Conservation (phyloP, 2,113 vertebrate species). For the Hymenochirus boettgeri region DNA sequence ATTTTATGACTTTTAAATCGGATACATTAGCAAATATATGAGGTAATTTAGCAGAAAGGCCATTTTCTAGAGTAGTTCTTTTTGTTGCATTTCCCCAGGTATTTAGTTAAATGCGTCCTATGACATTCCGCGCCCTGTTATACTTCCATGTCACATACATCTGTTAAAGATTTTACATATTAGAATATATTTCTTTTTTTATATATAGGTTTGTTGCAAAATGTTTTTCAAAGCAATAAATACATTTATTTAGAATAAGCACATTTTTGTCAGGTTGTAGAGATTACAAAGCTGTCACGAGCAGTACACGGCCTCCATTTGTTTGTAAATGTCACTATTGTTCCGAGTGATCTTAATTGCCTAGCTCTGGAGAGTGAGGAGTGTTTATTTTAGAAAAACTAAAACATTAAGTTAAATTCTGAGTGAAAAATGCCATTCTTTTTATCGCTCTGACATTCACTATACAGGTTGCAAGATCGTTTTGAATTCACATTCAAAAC, state of each 20-base stretch:
- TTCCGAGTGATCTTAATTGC: background rate
- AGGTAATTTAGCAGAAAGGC: constrained; percentile 80
- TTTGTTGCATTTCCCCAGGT: constrained; percentile 73
- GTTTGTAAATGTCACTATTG: no score
- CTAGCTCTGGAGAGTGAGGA: no score
- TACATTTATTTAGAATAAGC: constrained; percentile 28
- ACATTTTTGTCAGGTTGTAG: constrained; percentile 16
- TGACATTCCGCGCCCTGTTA: constrained; percentile 67
- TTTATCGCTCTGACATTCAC: no score
- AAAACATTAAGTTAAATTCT: no score
- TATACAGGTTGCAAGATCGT: no score
- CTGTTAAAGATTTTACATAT: constrained; percentile 62
- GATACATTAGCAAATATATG: constrained; percentile 82
- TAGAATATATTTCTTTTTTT: constrained; percentile 43
- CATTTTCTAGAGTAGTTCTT: constrained; percentile 71
- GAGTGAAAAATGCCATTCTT: no score
- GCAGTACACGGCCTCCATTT: background rate
- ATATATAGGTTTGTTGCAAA: constrained; percentile 55
- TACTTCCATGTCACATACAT: constrained; percentile 59
- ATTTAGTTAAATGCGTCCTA: constrained; percentile 73
- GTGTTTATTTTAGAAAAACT: no score
- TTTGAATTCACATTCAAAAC: no score
- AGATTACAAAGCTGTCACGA: background rate
- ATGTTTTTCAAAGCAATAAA: constrained; percentile 49
- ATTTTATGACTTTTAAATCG: constrained; percentile 83